Base-by-base conservation (phyloP, 2,888 invertebrate species). In the Germaria angustata region DNA sequence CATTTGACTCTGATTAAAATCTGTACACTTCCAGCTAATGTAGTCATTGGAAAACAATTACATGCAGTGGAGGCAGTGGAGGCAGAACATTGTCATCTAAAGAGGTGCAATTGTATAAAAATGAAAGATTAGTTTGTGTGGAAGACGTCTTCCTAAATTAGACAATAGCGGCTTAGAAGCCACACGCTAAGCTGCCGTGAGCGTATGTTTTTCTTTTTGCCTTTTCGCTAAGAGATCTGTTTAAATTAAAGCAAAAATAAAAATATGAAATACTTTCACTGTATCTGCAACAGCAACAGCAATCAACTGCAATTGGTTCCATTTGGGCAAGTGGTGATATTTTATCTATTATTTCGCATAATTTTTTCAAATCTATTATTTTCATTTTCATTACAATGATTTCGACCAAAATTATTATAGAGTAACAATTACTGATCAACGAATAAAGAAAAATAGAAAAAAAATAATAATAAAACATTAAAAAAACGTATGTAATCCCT, bases 181-280 rank as follows among this genome's bases (percentile, higher is more conserved):
- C 9, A n/a, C 34, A 13, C 34, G n/a, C 41, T 39, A 15, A 32
- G 11, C 13, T 32, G 53, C 13, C 39, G 36, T 24, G 1, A 66
- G 24, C 20, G 24, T 28, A 6, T 15, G n/a, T 15, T 24, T 36
- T 39, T n/a, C n/a, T n/a, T n/a, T n/a, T n/a, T n/a, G n/a, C n/a
- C n/a, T n/a, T 51, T 36, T 41, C 13, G n/a, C n/a, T 9, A 13
- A 55, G 17, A 69, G 34, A 65, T 68, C 28, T 13, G 6, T 68
- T 32, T 39, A 44, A 34, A 32, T 44, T 9, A 63, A 32, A 53
- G 28, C 17, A 73, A 28, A 41, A 51, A 39, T 28, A 59, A 34
- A 49, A 44, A 39, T 20, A 69, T 34, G 15, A 79, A 68, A 77
- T 59, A 77, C 81, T 81, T 81, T 81, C 81, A 81, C 81, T 61